Evolutionary conservation across 2,888 invertebrate species (phyloP).

Genomic region (Drosophila ezoana): DNA sequence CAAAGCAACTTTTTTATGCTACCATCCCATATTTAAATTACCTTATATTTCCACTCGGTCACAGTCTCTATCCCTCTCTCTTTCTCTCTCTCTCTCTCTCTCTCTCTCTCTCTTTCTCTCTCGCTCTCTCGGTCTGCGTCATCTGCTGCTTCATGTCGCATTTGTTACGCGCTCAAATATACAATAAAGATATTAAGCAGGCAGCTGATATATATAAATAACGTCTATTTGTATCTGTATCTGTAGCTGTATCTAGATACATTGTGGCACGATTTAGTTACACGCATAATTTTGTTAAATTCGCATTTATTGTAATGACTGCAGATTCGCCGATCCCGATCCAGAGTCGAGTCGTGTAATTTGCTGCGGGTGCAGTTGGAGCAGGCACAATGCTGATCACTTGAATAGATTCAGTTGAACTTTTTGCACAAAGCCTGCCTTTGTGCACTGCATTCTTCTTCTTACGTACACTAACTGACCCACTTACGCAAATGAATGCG

Average conservation of each 20-base stretch:
- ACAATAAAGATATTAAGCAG: conserved; percentile 71
- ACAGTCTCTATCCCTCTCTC: conserved; percentile 15
- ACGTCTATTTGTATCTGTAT: neutral
- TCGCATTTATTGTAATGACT: conserved; percentile 77
- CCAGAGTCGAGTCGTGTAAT: conserved; percentile 24
- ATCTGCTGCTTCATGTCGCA: conserved; percentile 47
- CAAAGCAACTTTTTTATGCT: conserved; percentile 53
- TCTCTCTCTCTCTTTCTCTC: conserved; percentile 10
- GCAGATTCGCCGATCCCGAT: conserved; percentile 52
- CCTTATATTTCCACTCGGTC: conserved; percentile 73
- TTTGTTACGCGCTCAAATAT: conserved; percentile 55
- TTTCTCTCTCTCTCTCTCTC: neutral
- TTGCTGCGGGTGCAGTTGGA: conserved; percentile 21
- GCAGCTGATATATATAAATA: conserved; percentile 38
- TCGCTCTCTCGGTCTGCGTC: too few species aligned
- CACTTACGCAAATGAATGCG: conserved; percentile 9
- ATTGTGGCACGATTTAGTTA: conserved; percentile 64
- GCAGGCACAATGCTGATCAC: conserved; percentile 44
- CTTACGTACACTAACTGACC: conserved; percentile 3
- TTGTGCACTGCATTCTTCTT: conserved; percentile 6
- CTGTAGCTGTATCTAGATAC: conserved; percentile 19
- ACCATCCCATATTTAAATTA: conserved; percentile 73
- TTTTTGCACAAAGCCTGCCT: conserved; percentile 17
- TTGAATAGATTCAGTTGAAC: conserved; percentile 32
- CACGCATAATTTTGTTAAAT: conserved; percentile 77